Conservation (phyloP, 1,140 invertebrate genomes). For the Patella vulgata region DNA sequence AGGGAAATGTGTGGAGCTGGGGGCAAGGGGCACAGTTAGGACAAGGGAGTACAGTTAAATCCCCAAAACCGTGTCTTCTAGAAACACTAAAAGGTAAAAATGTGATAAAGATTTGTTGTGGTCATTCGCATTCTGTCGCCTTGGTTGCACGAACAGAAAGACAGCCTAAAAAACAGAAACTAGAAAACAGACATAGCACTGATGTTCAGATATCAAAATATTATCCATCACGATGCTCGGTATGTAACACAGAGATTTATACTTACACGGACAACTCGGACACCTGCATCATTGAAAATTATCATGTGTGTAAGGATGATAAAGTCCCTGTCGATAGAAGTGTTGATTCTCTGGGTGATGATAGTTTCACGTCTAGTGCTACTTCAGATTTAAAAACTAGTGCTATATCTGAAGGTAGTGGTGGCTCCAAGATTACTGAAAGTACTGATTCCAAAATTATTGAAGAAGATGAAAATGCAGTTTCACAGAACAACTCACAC, state of each 20-base stretch:
- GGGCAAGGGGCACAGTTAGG: slow-evolving; percentile 78
- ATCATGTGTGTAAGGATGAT: slow-evolving; percentile 22
- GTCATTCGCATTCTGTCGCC: slow-evolving; percentile 76
- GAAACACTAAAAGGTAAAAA: slow-evolving; percentile 76
- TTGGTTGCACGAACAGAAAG: slow-evolving; percentile 73
- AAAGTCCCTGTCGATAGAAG: too few species aligned
- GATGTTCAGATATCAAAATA: slow-evolving; percentile 68
- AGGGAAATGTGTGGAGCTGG: slow-evolving; percentile 82
- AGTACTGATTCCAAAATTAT: not conserved
- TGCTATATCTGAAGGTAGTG: not conserved
- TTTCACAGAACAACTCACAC: not conserved
- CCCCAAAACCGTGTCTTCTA: slow-evolving; percentile 72
- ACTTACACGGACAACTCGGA: slow-evolving; percentile 75
- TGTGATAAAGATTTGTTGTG: slow-evolving; percentile 73
- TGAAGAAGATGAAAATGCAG: slow-evolving; percentile 1
- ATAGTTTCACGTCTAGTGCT: not conserved
- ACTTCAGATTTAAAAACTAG: not conserved
- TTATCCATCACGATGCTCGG: slow-evolving; percentile 46
- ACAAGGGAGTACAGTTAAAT: slow-evolving; percentile 65
- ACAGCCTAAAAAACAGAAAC: slow-evolving; percentile 71
- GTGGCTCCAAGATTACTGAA: slow-evolving; percentile 10
- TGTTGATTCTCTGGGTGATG: too few species aligned
- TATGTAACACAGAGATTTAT: slow-evolving; percentile 59
- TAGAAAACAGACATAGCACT: slow-evolving; percentile 73
- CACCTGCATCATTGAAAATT: slow-evolving; percentile 73